A percentile compares a stretch with the other conserved stretches of the same genome.
phyloP scores from a whole-genome alignment of 2,888 invertebrate species.

The Julus scandinavius region DNA sequence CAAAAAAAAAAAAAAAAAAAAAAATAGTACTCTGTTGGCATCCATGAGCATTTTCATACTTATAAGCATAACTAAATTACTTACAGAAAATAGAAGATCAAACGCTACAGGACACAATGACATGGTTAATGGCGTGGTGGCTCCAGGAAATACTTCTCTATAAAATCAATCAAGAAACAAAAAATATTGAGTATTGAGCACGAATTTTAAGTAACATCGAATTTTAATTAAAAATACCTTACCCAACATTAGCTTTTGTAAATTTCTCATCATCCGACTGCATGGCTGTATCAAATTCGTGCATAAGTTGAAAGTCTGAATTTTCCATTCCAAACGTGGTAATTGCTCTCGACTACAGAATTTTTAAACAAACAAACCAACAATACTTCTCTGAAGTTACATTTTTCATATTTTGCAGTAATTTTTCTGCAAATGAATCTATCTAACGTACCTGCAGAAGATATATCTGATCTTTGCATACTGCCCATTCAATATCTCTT shows the following conservation, averaged over 20 bases:
- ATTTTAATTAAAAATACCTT: conserved; percentile 64
- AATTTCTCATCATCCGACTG: conserved; percentile 74
- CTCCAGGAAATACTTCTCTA: conserved; percentile 49
- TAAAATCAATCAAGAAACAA: background rate
- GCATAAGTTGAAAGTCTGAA: conserved; percentile 79
- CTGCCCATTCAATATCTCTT: conserved; percentile 85
- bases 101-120: background rate
- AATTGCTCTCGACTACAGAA: conserved; percentile 73
- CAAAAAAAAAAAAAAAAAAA: too few species aligned
- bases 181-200: background rate
- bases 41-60: background rate
- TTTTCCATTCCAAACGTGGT: conserved; percentile 77
- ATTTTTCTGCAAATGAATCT: background rate
- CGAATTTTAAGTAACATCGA: background rate
- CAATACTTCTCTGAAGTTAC: background rate
- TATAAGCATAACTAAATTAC: background rate
- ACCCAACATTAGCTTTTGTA: conserved; percentile 81
- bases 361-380: background rate
- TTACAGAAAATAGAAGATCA: background rate
- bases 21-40: background rate
- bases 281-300: conserved; percentile 79
- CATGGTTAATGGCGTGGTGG: conserved; percentile 10
- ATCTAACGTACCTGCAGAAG: conserved; percentile 61
- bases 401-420: background rate
- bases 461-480: conserved; percentile 67